A percentile compares a stretch with the other conserved stretches of the same genome.
Conservation (phyloP, 2,797 vertebrate species). For the Periophthalmus magnuspinnatus region DNA sequence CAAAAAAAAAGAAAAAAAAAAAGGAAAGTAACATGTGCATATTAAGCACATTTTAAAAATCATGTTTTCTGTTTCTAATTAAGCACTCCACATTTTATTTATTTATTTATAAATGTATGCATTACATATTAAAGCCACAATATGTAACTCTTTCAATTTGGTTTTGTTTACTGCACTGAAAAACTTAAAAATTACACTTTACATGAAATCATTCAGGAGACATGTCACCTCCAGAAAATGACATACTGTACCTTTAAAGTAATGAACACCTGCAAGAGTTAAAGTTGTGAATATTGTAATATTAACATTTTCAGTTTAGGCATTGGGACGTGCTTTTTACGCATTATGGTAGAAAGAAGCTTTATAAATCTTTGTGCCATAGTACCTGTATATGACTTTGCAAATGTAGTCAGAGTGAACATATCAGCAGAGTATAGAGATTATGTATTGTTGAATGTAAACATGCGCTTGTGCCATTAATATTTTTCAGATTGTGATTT, state of each 20-base stretch:
- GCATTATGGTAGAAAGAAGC: conserved; percentile 53
- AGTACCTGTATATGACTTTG: conserved; percentile 57
- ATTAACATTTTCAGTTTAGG: background rate
- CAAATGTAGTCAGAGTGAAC: conserved; percentile 53
- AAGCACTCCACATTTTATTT: background rate
- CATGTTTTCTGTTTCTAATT: background rate
- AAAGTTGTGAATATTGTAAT: background rate
- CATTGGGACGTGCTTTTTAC: background rate
- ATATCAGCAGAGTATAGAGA: conserved; percentile 68
- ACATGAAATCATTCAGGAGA: too few relatives aligned
- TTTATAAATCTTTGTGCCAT: conserved; percentile 68
- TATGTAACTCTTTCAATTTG: too few relatives aligned
- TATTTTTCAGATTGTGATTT: conserved; percentile 68
- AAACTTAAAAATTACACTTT: too few relatives aligned
- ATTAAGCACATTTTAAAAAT: background rate
- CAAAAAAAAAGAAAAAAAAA: background rate
- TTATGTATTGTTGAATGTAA: conserved; percentile 67
- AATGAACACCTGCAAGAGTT: too few relatives aligned
- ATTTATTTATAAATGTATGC: background rate
- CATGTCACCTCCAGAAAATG: too few relatives aligned
- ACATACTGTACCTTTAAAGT: too few relatives aligned
- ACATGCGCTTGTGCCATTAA: conserved; percentile 57
- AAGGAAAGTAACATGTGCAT: background rate
- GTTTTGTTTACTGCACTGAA: too few relatives aligned
- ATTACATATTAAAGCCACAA: background rate